Base-by-base conservation (phyloP, 2,888 invertebrate genomes). In the Drosophila melanocephala region DNA sequence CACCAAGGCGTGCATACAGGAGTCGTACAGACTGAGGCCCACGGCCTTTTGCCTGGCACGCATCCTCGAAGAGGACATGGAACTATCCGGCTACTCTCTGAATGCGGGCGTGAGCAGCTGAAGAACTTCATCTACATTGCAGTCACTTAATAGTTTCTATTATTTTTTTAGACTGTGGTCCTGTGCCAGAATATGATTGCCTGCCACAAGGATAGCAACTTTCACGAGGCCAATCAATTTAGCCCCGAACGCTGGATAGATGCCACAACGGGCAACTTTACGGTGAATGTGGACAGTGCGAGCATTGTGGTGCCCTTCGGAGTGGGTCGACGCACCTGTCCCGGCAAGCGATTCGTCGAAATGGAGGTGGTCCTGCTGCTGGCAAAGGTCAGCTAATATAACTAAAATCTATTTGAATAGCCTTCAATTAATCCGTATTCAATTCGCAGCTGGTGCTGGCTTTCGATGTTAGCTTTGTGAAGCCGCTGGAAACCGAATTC, bases 171-270 rank as follows among this genome's bases (percentile, higher is more conserved):
- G 95, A 96, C 96, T 3, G 96, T 97, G 26, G 95, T 98, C 32
- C 93, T 97, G 33, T 96, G 97, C 60, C 97, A 98, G 91, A 97
- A 96, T 5, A 96, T 96, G 93, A 95, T 97, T n/a, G 97, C 97
- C 1, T 97, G 97, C 81, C 94, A 96, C 67, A 95, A 96, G 71
- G 96, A 97, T 58, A 94, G 94, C 79, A 97, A 97, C 93, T 98
- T 97, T 92, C 94, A 95, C 89, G 94, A 96, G 51, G 96, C 97
- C 6, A 93, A 94, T 26, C 94, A 95, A 79, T 98, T 96, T 91
- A 92, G 95, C 9, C 97, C 97, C 0, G 97, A 97, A 90, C 94
- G 98, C 50, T 98, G 97, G 97, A 88, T 97, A 32, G 93, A 94
- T 75, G 53, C 87, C 5, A 72, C 63, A 10, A 84, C 87, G 6